Conservation (phyloP, 2,797 vertebrate genomes). For the Gadopsis bispinosus region DNA sequence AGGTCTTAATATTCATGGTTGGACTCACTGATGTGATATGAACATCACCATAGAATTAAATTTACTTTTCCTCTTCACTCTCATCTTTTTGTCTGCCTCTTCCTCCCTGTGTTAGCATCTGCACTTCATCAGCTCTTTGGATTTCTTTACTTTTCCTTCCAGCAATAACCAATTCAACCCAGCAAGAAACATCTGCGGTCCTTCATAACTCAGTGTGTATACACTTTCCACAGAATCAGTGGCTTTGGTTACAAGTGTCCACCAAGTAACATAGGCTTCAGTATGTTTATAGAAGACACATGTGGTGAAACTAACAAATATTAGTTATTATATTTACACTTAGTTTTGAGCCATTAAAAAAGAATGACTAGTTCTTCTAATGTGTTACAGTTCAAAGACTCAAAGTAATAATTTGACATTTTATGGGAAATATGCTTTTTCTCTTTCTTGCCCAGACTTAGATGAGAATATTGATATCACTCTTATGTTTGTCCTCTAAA, state of each 20-base stretch:
- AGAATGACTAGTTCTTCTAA: neutral
- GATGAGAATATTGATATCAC: neutral
- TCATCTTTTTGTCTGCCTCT: conserved; percentile 9
- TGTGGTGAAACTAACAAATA: conserved; percentile 8
- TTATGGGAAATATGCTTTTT: neutral
- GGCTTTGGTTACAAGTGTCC: conserved; percentile 30
- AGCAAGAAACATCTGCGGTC: conserved; percentile 30
- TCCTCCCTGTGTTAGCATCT: conserved; percentile 47
- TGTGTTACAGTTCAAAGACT: neutral
- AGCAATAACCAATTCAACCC: conserved; percentile 50
- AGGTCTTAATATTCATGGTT: conserved; percentile 16
- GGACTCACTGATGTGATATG: conserved; percentile 10
- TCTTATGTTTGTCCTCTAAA: neutral
- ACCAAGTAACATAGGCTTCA: conserved; percentile 5
- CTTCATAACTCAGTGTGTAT: neutral
- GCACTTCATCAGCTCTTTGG: conserved; percentile 56
- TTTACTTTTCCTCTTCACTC: conserved; percentile 22
- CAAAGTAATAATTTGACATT: neutral
- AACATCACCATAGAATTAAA: conserved; percentile 17
- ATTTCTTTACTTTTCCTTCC: conserved; percentile 45
- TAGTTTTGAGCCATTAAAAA: conserved; percentile 5
- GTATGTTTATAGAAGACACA: conserved; percentile 4
- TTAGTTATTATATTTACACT: neutral
- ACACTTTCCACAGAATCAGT: conserved; percentile 15
- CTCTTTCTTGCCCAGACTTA: neutral